Evolutionary conservation across 2,797 vertebrate species (phyloP).

Genomic region (Otus scops): DNA sequence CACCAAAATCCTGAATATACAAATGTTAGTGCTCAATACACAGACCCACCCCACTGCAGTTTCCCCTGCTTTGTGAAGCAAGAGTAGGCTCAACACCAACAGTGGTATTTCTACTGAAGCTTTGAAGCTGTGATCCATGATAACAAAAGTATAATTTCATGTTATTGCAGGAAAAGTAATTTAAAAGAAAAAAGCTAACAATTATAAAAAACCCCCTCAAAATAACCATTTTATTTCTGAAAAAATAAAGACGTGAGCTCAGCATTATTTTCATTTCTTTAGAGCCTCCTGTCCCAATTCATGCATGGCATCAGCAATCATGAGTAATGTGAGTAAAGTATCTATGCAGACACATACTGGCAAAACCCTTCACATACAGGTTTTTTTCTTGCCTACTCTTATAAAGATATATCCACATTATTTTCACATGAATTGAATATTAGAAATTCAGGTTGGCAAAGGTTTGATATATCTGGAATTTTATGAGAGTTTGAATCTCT

Average conservation of each 20-base stretch:
- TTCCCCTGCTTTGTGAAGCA: background rate
- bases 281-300: background rate
- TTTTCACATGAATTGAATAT: background rate
- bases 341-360: background rate
- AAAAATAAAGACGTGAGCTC: background rate
- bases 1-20: background rate
- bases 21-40: background rate
- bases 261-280: background rate
- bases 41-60: background rate
- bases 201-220: fast-evolving
- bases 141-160: background rate
- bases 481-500: background rate
- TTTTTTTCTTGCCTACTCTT: background rate
- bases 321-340: background rate
- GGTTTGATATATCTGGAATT: background rate
- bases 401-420: background rate
- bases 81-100: background rate
- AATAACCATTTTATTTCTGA: background rate
- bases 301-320: background rate
- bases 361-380: background rate
- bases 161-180: background rate
- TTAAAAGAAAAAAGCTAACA: background rate
- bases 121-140: background rate
- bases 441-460: background rate
- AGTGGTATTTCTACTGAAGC: background rate